A percentile compares a stretch with the other conserved stretches of the same genome.
These are phyloP conservation scores for Gymnocheta viridis DNA, from an alignment of 2,888 invertebrate genomes.

Conservation along the genomic window DNA sequence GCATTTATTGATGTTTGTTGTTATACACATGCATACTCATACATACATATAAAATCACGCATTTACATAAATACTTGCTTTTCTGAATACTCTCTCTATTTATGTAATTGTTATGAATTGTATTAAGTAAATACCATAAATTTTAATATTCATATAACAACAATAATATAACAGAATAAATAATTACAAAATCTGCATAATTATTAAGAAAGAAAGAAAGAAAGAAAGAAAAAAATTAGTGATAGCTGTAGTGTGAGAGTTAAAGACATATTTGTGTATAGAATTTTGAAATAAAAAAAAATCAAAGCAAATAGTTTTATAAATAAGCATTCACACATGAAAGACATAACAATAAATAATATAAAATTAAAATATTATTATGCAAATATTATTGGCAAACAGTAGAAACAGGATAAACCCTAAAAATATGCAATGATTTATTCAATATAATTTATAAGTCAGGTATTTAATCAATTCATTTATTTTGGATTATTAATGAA, in stretches of 20 bases:
- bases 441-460: not conserved
- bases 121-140: constrained; percentile 60
- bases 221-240: not conserved
- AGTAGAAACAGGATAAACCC: not conserved
- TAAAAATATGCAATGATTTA: not conserved
- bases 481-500: not conserved
- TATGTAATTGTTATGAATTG: constrained; percentile 37
- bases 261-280: not conserved
- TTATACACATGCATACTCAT: not conserved
- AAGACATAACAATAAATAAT: not conserved
- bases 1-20: constrained; percentile 20
- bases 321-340: not conserved
- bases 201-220: not conserved
- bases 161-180: constrained; percentile 46
- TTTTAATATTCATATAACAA: constrained; percentile 33
- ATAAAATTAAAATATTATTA: constrained; percentile 14
- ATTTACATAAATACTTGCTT: not conserved
- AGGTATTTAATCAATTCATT: not conserved
- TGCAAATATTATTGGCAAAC: constrained; percentile 13
- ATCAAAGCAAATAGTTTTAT: not conserved
- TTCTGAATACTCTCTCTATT: not conserved
- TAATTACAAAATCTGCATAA: constrained; percentile 32
- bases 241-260: not conserved
- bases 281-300: not conserved
- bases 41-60: not conserved